Evolutionary conservation across 2,797 vertebrate species (phyloP).

Genomic region (Gallinago nigripennis): DNA sequence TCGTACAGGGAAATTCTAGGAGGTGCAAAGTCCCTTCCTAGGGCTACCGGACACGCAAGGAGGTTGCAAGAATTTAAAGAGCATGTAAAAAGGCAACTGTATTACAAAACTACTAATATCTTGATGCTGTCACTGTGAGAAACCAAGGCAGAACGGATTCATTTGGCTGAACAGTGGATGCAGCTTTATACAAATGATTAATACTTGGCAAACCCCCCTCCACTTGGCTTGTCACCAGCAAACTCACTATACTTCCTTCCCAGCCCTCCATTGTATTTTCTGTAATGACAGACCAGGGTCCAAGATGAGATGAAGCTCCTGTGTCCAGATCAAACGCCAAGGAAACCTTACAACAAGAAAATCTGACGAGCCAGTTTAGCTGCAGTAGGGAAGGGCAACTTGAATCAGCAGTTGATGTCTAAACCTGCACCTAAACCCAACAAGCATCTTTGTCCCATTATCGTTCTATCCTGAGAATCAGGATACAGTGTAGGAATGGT

Average conservation of each 20-base stretch:
- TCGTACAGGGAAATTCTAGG: background rate
- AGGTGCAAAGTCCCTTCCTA: background rate
- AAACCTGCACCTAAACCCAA: background rate
- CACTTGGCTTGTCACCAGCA: constrained; percentile 50
- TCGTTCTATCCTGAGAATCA: background rate
- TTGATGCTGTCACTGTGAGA: constrained; percentile 51
- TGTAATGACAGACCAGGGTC: background rate
- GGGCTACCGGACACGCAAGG: background rate
- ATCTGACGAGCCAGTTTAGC: background rate
- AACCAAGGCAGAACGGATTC: constrained; percentile 54
- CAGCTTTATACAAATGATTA: constrained; percentile 61
- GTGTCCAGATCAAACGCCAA: background rate
- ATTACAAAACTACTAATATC: background rate
- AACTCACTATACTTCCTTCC: constrained; percentile 56
- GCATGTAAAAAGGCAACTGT: constrained; percentile 4
- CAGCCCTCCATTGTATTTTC: constrained; percentile 46
- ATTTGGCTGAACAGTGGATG: constrained; percentile 54
- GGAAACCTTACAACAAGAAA: background rate
- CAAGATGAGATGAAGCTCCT: constrained; percentile 23
- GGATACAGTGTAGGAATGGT: fast-evolving
- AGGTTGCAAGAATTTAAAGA: background rate
- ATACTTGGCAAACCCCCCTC: constrained; percentile 57
- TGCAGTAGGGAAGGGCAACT: background rate
- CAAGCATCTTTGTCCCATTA: background rate
- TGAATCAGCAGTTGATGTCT: background rate